Conservation (phyloP, 53 echinoderm and acorn worm genomes). For the Arbacia lixula region DNA sequence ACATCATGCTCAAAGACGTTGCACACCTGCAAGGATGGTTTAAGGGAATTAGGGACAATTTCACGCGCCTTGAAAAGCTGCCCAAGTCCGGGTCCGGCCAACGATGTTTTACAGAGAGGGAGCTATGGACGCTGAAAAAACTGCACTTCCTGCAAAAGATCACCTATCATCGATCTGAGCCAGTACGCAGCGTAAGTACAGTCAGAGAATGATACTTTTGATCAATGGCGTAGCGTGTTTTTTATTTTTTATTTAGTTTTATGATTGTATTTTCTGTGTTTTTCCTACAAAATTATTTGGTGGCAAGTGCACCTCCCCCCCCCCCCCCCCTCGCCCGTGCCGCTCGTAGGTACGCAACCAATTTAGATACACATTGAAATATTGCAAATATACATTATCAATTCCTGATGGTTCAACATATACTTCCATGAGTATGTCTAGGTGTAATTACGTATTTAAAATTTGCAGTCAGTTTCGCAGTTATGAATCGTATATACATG, state of each 20-base stretch:
- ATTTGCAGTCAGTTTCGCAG: slow-evolving; percentile 20
- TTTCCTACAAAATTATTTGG: too few species aligned
- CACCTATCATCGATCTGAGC: slow-evolving; percentile 8
- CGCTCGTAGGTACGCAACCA: too few species aligned
- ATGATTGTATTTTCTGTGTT: not conserved
- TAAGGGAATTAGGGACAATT: slow-evolving; percentile 31
- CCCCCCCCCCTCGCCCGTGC: too few species aligned
- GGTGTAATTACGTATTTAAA: too few species aligned
- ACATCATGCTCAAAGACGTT: slow-evolving; percentile 1
- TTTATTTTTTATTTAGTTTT: too few species aligned
- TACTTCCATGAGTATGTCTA: too few species aligned
- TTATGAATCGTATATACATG: not conserved
- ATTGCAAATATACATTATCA: too few species aligned
- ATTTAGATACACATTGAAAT: too few species aligned
- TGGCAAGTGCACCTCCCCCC: too few species aligned
- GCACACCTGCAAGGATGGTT: slow-evolving; percentile 41
- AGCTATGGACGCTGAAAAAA: slow-evolving; percentile 28
- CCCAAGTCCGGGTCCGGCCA: slow-evolving; percentile 31
- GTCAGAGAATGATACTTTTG: slow-evolving; percentile 1
- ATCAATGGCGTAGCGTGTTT: too few species aligned
- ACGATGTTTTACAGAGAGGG: too few species aligned
- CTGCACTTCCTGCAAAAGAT: slow-evolving; percentile 33
- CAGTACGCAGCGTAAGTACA: slow-evolving; percentile 31
- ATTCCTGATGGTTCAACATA: too few species aligned
- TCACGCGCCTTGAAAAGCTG: slow-evolving; percentile 33